A percentile compares a stretch with the other conserved stretches of the same genome.
Evolutionary conservation across 2,888 invertebrate genomes (phyloP).

Genomic region (Andrena minutula): DNA sequence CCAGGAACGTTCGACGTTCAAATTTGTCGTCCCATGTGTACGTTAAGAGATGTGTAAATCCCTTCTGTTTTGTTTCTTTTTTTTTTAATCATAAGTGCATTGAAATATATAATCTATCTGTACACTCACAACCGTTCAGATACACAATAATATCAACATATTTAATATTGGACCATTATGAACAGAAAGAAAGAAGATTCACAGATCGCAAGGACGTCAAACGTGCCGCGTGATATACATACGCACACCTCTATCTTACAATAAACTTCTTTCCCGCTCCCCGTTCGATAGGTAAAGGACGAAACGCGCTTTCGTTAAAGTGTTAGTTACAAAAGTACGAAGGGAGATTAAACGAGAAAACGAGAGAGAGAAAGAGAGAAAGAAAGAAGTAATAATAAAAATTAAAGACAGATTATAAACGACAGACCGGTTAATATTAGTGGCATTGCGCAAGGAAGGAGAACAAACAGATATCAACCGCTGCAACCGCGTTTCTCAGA

Average conservation of each 20-base stretch:
- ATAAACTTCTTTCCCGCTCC: conserved; percentile 8
- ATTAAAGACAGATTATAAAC: conserved; percentile 48
- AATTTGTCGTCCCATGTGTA: conserved; percentile 68
- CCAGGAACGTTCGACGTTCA: conserved; percentile 39
- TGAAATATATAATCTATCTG: conserved; percentile 81
- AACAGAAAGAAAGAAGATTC: conserved; percentile 41
- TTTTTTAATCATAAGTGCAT: conserved; percentile 75
- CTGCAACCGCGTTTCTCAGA: conserved; percentile 69
- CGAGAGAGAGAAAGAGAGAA: too few species aligned
- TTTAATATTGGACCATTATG: conserved; percentile 81
- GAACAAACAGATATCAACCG: conserved; percentile 59
- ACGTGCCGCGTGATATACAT: conserved; percentile 41
- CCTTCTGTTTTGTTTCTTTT: not conserved
- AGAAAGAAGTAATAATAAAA: conserved; percentile 14
- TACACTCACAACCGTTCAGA: conserved; percentile 83
- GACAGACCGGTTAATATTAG: conserved; percentile 44
- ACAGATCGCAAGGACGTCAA: conserved; percentile 38
- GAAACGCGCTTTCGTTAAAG: conserved; percentile 19
- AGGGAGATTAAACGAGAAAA: conserved; percentile 16
- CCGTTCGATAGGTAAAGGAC: conserved; percentile 23
- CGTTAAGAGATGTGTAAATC: conserved; percentile 70
- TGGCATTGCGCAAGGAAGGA: conserved; percentile 66
- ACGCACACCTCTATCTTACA: conserved; percentile 47
- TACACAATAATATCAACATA: conserved; percentile 83
- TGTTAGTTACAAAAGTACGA: conserved; percentile 44